phyloP scores from a whole-genome alignment of 2,888 invertebrate species.

The Cheilosia vulpina region DNA sequence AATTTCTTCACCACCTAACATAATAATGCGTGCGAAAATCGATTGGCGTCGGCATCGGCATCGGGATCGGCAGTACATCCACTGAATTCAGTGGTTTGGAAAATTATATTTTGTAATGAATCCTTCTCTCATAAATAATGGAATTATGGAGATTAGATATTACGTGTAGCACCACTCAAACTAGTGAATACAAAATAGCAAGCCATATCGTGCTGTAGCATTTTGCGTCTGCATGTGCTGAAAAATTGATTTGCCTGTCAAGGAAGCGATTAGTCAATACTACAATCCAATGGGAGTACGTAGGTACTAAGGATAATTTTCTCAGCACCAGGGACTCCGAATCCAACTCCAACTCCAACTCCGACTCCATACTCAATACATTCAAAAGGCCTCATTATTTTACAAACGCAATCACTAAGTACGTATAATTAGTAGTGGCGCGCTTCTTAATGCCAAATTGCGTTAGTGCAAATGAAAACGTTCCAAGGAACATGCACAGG shows the following conservation, averaged over 20 bases:
- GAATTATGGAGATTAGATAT: constrained; percentile 81
- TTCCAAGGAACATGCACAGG: neutral
- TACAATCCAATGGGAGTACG: neutral
- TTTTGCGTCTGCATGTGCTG: neutral
- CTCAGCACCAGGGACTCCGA: neutral
- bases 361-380: neutral
- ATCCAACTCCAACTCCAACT: too few species aligned
- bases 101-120: constrained; percentile 81
- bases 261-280: constrained; percentile 38
- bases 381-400: neutral
- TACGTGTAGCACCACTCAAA: constrained; percentile 46
- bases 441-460: neutral
- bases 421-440: neutral
- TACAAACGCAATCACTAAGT: neutral
- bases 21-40: constrained; percentile 68
- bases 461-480: too few species aligned
- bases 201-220: neutral
- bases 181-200: constrained; percentile 40
- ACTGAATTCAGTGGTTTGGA: constrained; percentile 81
- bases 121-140: constrained; percentile 81
- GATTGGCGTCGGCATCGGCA: constrained; percentile 62
- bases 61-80: constrained; percentile 69
- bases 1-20: constrained; percentile 8
- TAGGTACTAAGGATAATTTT: neutral
- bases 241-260: constrained; percentile 8